Percentiles rank a stretch among this genome's conserved stretches.
phyloP scores from a whole-genome alignment of 2,888 invertebrate genomes.

The Calliphora vomitoria region DNA sequence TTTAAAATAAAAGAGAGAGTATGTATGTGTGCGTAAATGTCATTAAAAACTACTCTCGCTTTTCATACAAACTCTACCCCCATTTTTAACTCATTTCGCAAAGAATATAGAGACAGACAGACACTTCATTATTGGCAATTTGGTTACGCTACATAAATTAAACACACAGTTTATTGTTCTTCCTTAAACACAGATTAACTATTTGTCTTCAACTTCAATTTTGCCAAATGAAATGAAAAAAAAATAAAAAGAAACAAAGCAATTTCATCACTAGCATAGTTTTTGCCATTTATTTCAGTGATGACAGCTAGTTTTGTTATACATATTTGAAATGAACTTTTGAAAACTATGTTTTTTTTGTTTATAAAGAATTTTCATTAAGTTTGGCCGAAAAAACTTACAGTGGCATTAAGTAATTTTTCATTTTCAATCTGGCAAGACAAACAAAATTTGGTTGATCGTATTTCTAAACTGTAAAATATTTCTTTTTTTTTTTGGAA shows the following conservation, averaged over 20 bases:
- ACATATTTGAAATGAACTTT: conserved; percentile 10
- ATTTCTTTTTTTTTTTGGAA: conserved; percentile 7
- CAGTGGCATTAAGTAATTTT: conserved; percentile 66
- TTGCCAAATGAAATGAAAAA: conserved; percentile 15
- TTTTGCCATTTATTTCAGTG: background rate
- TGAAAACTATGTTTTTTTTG: no score
- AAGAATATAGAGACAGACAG: background rate
- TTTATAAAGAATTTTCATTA: conserved; percentile 2
- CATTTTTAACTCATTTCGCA: conserved; percentile 30
- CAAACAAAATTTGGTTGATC: background rate
- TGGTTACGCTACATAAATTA: conserved; percentile 77
- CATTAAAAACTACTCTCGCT: conserved; percentile 64
- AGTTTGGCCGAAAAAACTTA: background rate
- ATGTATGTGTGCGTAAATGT: conserved; percentile 27
- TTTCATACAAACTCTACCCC: conserved; percentile 31
- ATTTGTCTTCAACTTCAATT: conserved; percentile 34
- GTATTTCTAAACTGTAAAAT: conserved; percentile 21
- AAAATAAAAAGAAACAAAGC: no score
- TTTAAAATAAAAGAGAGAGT: conserved; percentile 3
- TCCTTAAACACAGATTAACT: conserved; percentile 32
- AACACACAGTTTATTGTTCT: conserved; percentile 73
- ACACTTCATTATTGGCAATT: conserved; percentile 75
- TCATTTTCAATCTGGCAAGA: conserved; percentile 41
- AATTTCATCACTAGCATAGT: background rate
- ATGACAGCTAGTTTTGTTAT: conserved; percentile 67